Percentiles rank a stretch among this genome's conserved stretches.
phyloP scores from a whole-genome alignment of 2,113 vertebrate genomes.

The Sitta europaea region DNA sequence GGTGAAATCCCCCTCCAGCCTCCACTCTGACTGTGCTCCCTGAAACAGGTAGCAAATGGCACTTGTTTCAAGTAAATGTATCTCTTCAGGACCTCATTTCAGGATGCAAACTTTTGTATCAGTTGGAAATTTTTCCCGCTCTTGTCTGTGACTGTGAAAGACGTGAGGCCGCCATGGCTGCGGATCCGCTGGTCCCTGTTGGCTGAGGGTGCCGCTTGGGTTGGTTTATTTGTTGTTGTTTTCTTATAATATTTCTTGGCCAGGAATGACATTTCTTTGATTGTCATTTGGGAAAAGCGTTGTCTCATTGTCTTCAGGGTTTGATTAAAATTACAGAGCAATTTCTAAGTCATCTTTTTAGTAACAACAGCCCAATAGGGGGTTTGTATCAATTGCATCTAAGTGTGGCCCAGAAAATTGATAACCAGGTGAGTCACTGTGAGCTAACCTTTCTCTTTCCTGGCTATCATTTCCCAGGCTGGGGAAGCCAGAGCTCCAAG shows the following conservation, averaged over 20 bases:
- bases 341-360: background rate
- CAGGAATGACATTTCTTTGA: background rate
- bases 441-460: background rate
- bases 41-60: background rate
- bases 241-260: background rate
- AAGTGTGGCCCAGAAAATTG: background rate
- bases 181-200: background rate
- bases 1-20: rapidly evolving
- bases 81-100: background rate
- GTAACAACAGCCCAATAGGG: background rate
- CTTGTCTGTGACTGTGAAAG: background rate
- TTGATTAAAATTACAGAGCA: background rate
- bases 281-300: background rate
- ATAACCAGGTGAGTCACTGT: background rate
- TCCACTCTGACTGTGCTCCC: background rate
- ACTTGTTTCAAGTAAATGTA: background rate
- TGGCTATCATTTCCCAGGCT: slow-evolving; percentile 73
- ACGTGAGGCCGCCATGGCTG: rapidly evolving
- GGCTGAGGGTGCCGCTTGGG: background rate
- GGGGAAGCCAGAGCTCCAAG: slow-evolving; percentile 98
- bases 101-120: background rate
- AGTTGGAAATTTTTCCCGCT: background rate
- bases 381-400: background rate
- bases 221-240: background rate
- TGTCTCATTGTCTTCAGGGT: background rate